Evolutionary conservation across 2,888 invertebrate species (phyloP).

Genomic region (Drosophila affinis): DNA sequence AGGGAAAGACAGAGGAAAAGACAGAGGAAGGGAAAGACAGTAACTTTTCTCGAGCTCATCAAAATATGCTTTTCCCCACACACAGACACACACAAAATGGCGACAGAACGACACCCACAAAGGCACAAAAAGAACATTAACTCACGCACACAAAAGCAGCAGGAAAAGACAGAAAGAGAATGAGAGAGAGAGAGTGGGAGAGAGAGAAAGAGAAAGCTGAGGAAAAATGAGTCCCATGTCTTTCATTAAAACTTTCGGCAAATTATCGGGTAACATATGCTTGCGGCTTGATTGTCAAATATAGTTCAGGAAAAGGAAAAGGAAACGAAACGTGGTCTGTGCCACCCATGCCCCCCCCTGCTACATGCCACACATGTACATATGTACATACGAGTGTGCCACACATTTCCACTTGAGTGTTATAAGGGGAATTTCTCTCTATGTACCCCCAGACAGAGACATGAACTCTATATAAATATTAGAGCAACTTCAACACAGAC

Average conservation of each 20-base stretch:
- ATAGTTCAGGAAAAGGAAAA: constrained; percentile 36
- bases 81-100: constrained; percentile 61
- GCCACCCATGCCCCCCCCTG: background rate
- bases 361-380: constrained; percentile 13
- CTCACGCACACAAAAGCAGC: constrained; percentile 28
- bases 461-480: constrained; percentile 66
- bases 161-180: background rate
- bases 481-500: constrained; percentile 51
- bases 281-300: constrained; percentile 81
- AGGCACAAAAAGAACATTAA: constrained; percentile 41
- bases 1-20: constrained; percentile 32
- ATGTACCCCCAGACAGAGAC: constrained; percentile 26
- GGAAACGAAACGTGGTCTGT: background rate
- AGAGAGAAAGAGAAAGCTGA: constrained; percentile 20
- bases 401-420: constrained; percentile 76
- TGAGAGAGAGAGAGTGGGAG: background rate
- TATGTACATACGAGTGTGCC: constrained; percentile 38
- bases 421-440: constrained; percentile 67
- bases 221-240: constrained; percentile 83
- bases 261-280: constrained; percentile 84
- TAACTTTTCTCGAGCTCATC: constrained; percentile 71
- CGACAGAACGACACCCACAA: constrained; percentile 60
- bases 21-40: constrained; percentile 35
- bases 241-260: constrained; percentile 84
- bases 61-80: constrained; percentile 67